Conservation (phyloP, 2,888 invertebrate genomes). For the Stomorhina lunata region DNA sequence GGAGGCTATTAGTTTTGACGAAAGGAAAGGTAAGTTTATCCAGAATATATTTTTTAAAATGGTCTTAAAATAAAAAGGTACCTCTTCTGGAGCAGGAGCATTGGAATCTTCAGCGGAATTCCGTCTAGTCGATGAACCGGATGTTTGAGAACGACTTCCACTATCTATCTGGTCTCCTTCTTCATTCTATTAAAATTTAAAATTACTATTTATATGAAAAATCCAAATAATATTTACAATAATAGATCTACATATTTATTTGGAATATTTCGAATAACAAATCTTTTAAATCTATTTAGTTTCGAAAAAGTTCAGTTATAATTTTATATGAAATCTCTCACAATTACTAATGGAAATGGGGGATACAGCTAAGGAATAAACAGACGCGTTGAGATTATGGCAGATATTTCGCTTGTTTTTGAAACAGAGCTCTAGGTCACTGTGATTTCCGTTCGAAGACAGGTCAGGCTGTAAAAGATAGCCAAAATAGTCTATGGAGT, state of each 20-base stretch:
- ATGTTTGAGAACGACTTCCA: slow-evolving; percentile 78
- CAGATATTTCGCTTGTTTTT: too few species aligned
- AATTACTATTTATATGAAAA: background rate
- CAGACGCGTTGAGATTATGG: too few species aligned
- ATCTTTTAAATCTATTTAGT: slow-evolving; percentile 68
- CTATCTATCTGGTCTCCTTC: slow-evolving; percentile 79
- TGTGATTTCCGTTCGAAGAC: too few species aligned
- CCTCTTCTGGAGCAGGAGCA: slow-evolving; percentile 76
- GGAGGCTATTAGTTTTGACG: slow-evolving; percentile 5
- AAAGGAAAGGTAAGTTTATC: background rate
- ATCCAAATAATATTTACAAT: background rate
- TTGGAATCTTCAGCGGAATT: slow-evolving; percentile 79
- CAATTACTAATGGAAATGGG: too few species aligned
- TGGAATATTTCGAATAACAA: too few species aligned
- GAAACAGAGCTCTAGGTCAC: too few species aligned
- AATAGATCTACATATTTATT: too few species aligned
- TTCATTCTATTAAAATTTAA: slow-evolving; percentile 73
- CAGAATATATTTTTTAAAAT: background rate
- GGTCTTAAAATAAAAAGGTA: slow-evolving; percentile 64
- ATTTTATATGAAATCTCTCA: too few species aligned
- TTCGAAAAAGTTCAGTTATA: background rate
- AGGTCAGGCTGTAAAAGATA: too few species aligned
- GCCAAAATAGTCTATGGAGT: too few species aligned
- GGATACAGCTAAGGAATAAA: too few species aligned
- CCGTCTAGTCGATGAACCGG: slow-evolving; percentile 78